Percentiles rank a stretch among this genome's conserved stretches.
These are phyloP conservation scores for Mus pahari DNA, from an alignment of 2,113 vertebrate genomes.

Conservation along the genomic window DNA sequence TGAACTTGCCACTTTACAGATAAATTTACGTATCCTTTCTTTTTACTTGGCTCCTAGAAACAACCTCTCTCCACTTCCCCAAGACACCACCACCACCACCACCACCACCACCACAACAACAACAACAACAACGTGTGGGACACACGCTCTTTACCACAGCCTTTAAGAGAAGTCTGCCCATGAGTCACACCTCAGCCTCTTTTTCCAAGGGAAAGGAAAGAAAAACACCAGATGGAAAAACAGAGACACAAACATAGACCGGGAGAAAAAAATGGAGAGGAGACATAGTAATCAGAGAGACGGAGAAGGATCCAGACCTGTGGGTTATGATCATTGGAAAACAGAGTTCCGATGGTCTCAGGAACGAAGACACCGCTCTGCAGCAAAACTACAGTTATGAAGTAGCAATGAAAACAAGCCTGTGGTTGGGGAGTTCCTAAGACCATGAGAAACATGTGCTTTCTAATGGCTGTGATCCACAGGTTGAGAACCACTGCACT, in stretches of 20 bases:
- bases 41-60: neutral
- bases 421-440: neutral
- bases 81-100: neutral
- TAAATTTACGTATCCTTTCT: neutral
- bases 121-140: neutral
- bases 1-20: neutral
- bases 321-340: no score
- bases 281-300: neutral
- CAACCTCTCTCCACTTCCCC: neutral
- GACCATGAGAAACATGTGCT: neutral
- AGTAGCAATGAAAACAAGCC: neutral
- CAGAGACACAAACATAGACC: neutral
- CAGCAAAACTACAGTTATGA: neutral
- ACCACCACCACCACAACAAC: neutral
- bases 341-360: neutral
- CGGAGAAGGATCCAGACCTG: neutral
- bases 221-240: neutral
- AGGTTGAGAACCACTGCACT: neutral
- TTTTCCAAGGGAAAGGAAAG: neutral
- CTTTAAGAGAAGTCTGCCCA: neutral
- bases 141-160: neutral
- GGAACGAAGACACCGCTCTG: neutral
- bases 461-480: neutral
- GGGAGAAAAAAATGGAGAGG: neutral
- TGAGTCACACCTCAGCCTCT: neutral